Base-by-base conservation (phyloP, 2,113 vertebrate genomes). In the Paradisaea rubra region DNA sequence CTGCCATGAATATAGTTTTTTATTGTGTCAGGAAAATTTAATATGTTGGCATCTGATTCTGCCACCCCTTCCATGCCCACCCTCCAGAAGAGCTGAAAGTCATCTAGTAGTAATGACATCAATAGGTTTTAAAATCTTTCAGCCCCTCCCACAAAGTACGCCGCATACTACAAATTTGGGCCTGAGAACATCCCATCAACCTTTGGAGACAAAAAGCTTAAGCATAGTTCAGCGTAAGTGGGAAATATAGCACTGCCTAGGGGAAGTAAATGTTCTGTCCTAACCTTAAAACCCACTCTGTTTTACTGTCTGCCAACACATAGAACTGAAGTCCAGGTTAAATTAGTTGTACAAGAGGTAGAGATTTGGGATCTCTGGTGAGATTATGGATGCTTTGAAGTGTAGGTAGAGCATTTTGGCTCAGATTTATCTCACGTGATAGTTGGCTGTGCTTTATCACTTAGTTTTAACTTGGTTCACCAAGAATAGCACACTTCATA, bases 181-280 rank as follows among this genome's bases (percentile, higher is more conserved):
- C 41, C 66, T 83, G 60, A 93, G 81, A 96, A 70, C 50, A 59
- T 78, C 92, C 86, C 85, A 86, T 86, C 68, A 95, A 42, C 85
- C 81, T 53, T 85, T 89, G 81, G 93, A 93, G 92, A 88, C 76
- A 93, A 96, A 96, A 96, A 79, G 31, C 74, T 96, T 87, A 81
- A 93, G 64, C 2, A 3, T 70, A 81, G 59, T 71, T 84, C 90
- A 80, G 13, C 22, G 5, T 37, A 65, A 66, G 21, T 47, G 45
- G 63, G 59, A 92, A 81, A 69, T 49, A 33, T 0, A 89, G n/a
- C 53, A 44, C 20, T 35, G 19, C 59, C 41, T 65, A 59, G 42
- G 17, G 30, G 59, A 77, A 89, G 15, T 50, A 45, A 79, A 77
- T 7, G 1, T 69, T 82, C n/a, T 69, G 23, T 60, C 59, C 45